These are phyloP conservation scores for Synchiropus splendidus DNA, from an alignment of 2,113 vertebrate genomes.

Conservation along the genomic window DNA sequence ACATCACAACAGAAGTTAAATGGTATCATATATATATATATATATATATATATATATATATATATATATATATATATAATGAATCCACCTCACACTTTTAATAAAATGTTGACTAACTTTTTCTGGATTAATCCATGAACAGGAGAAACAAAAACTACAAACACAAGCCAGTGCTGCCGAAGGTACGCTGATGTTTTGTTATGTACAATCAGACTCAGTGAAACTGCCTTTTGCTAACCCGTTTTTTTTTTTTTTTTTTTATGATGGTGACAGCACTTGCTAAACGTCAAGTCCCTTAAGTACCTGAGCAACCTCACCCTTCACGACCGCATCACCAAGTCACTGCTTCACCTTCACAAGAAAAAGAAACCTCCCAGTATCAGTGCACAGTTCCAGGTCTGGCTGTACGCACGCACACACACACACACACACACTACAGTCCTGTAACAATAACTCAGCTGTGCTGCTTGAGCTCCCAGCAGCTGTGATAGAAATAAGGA, in stretches of 20 bases:
- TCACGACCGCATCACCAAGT: slow-evolving; percentile 96
- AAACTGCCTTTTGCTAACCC: not conserved
- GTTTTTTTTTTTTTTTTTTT: not conserved
- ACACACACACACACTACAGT: not conserved
- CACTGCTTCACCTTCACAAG: slow-evolving; percentile 94
- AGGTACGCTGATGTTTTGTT: slow-evolving; percentile 65
- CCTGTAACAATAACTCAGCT: not conserved
- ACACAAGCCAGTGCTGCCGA: slow-evolving; percentile 82
- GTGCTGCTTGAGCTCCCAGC: slow-evolving; percentile 15
- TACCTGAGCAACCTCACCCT: slow-evolving; percentile 87
- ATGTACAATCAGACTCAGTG: not conserved
- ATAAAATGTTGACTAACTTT: too few relatives aligned
- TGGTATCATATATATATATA: too few relatives aligned
- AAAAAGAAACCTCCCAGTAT: slow-evolving; percentile 98
- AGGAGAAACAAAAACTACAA: slow-evolving; percentile 95
- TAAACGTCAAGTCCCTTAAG: slow-evolving; percentile 93
- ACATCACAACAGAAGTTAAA: too few relatives aligned
- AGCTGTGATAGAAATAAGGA: slow-evolving; percentile 24
- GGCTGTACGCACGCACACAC: not conserved
- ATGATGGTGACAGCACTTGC: slow-evolving; percentile 71
- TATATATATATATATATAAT: too few relatives aligned
- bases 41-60: too few relatives aligned
- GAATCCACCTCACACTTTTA: too few relatives aligned
- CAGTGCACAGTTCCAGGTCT: slow-evolving; percentile 96
- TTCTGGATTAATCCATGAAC: slow-evolving; percentile 11